Evolutionary conservation across 2,888 invertebrate genomes (phyloP), one percentile per base, ranked within the genome.

Genomic region (Cistogaster globosa): DNA sequence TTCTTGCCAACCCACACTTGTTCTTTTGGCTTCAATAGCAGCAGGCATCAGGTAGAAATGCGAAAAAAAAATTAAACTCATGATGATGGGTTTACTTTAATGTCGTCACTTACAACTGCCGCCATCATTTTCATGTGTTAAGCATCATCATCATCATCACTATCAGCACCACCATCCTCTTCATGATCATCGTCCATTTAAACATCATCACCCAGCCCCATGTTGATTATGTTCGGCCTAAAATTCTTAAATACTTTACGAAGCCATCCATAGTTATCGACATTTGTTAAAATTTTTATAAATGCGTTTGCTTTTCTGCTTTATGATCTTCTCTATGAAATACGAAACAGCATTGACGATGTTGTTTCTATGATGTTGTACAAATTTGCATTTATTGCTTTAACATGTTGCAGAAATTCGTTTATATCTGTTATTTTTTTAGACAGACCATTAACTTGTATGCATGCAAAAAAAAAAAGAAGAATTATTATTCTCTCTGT

Each of bases 401-500:
- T 69, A 84, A 84, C 84, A 77, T 84, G 77, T 81, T 78, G 83
- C 72, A 68, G 48, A 78, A 68, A 78, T 81, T 76, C 71, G 69
- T 71, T 84, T 79, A 72, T 79, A 74, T 68, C 65, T 62, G 69
- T 67, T 71, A 42, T 11, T 51, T 71, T 79, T 58, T 75, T 57
- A 78, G 84, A 74, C 74, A 78, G 62, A 58, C 84, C 84, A 84
- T 78, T 81, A 81, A 81, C 72, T 81, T 77, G 60, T 65, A 76
- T 75, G 36, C 20, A 58, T 1, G n/a, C 32, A 45, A 48, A 36
- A 53, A 57, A 38, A 67, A 38, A 42, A 69, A 81, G 22, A 89
- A 90, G 91, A 91, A 90, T 91, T 91, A 90, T 90, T 91, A 90
- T 90, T 89, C 89, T 90, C 87, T 89, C 89, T 88, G 88, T 88